Base-by-base conservation (phyloP, 1,140 invertebrate genomes). In the Lordiphosa collinella region DNA sequence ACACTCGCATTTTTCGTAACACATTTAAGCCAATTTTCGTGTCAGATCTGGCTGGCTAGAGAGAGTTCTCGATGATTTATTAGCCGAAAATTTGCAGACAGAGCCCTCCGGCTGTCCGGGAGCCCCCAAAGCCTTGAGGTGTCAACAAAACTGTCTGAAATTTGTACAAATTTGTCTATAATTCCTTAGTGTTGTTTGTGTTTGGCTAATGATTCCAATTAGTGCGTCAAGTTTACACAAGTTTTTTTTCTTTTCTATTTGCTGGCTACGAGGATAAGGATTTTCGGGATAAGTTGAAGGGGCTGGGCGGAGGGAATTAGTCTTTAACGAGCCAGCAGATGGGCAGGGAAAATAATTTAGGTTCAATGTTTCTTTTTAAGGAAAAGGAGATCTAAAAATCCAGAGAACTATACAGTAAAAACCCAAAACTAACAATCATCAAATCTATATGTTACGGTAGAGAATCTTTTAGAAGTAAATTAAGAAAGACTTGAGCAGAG, bases 11-110 rank as follows among this genome's bases (percentile, higher is more conserved):
- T 12, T 38, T 44, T 12, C 59, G 11, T 47, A 79, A 79, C 68
- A 69, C 74, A 73, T 63, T 72, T 79, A 78, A 78, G 74, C 74
- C 74, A 79, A 73, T 71, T 68, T 70, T 56, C 67, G 58, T 63
- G 59, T 67, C 65, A 64, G 61, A 49, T 43, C 48, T 52, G 53
- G 44, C 31, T 48, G 63, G 48, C 25, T 29, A 29, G 25, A 8
- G 46, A 37, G 53, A 35, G 41, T 47, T 37, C 44, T 41, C 47
- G 64, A 78, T 78, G 74, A 78, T 78, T 78, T 78, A 78, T 78
- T 78, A 71, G 74, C 74, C 52, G 61, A 55, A 71, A 54, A 22
- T 43, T 41, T 46, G 72, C 25, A 57, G 69, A 64, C 51, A 35
- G 38, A 22, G 51, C 7, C 38, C 9, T 25, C 9, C 11, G 44